Evolutionary conservation across 2,888 invertebrate species (phyloP).

Genomic region (Ligdia adustata): DNA sequence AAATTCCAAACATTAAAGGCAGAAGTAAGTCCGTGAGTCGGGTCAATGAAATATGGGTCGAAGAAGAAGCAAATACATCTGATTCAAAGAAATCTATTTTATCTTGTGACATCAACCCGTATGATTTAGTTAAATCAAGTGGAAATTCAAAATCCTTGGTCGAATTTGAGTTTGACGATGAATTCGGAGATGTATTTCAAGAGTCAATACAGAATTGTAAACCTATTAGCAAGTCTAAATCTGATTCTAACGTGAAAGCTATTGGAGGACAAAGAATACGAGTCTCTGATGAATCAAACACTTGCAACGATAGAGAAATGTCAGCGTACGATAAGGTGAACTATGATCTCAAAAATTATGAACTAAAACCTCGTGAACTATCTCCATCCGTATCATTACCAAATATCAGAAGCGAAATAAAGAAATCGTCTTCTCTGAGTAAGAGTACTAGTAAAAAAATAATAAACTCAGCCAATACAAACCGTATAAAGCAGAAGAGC

Average conservation of each 20-base stretch:
- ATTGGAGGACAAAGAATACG: constrained; percentile 89
- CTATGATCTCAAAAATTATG: constrained; percentile 77
- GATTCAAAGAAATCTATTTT: constrained; percentile 88
- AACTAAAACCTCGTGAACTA: constrained; percentile 62
- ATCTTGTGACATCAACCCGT: constrained; percentile 93
- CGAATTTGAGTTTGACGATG: constrained; percentile 82
- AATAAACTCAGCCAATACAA: constrained; percentile 54
- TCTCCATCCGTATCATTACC: constrained; percentile 66
- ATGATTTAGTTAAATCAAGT: constrained; percentile 88
- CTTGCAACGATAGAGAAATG: constrained; percentile 64
- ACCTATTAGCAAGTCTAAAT: constrained; percentile 59
- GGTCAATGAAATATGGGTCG: constrained; percentile 76
- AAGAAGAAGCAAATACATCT: constrained; percentile 59
- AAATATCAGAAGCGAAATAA: constrained; percentile 75
- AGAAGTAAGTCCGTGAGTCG: constrained; percentile 79
- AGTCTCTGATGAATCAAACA: constrained; percentile 82
- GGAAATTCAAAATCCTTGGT: constrained; percentile 73
- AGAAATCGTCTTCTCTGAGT: constrained; percentile 61
- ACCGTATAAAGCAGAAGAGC: constrained; percentile 73
- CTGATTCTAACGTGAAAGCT: constrained; percentile 83
- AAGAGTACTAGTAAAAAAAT: constrained; percentile 69
- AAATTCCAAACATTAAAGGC: constrained; percentile 60
- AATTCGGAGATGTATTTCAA: constrained; percentile 70
- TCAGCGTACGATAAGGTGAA: constrained; percentile 76
- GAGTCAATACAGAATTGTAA: constrained; percentile 65